Base-by-base conservation (phyloP, 2,797 vertebrate species). In the Gallinago solitaria region DNA sequence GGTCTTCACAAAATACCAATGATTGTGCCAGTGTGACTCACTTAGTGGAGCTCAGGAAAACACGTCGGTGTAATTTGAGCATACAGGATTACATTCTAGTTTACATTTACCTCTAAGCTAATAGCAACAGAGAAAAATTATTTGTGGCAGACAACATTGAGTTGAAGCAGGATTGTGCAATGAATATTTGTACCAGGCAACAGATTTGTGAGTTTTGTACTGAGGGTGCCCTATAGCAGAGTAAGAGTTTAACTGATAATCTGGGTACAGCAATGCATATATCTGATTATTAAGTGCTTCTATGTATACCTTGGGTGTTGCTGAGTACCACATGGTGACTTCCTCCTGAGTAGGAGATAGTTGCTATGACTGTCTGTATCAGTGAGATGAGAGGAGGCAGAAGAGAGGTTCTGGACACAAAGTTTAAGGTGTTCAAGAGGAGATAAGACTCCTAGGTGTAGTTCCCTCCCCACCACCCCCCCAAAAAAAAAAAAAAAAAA, bases 31-130 rank as follows among this genome's bases (percentile, higher is more conserved):
- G 4, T 33, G 9, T 48, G 48, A 9, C 17, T 93, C 16, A 45
- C 8, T 50, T 30, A 35, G 7, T 73, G 41, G 11, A 85, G 13
- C 18, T 50, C 35, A n/a, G 39, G 18, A 60, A 86, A 77, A 57
- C 17, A 54, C 33, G 10, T 0, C 0, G 0, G 2, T 41, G 19
- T 41, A 12, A 67, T 83, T 68, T 87, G 20, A 76, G 6, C 9
- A 27, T 8, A 25, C 2, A 33, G 19, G 35, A 21, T 45, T 61
- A 23, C 5, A 48, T 5, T 8, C 7, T 12, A 54, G 23, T 28
- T 48, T 8, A 20, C 15, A 33, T 79, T 16, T 39, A 59, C 11
- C 14, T 59, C 48, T 78, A 50, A 81, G 30, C 16, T 69, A 43
- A 13, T 32, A 69, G 32, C 50, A 84, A 65, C 1, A 9, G 35